Evolutionary conservation across 2,888 invertebrate species (phyloP).

Genomic region (Ophion obscuratus): DNA sequence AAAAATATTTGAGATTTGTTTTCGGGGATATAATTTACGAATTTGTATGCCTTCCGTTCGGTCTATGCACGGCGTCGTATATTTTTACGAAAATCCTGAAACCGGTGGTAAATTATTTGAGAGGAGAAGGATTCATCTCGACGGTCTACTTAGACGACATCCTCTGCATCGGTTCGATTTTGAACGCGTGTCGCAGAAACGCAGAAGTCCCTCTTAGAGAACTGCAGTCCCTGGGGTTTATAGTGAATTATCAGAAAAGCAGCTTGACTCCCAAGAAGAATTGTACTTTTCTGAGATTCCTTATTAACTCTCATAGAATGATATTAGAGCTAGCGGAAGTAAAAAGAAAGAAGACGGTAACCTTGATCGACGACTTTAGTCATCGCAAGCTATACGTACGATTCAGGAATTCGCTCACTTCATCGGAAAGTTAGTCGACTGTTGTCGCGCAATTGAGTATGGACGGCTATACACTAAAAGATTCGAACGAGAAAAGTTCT

Average conservation of each 20-base stretch:
- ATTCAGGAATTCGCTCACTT: background rate
- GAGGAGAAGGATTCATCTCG: constrained; percentile 28
- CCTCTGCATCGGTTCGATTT: constrained; percentile 18
- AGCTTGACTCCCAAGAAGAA: background rate
- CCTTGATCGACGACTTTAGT: constrained; percentile 1
- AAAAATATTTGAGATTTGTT: constrained; percentile 51
- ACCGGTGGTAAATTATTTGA: constrained; percentile 36
- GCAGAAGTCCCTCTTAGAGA: background rate
- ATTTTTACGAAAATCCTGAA: background rate
- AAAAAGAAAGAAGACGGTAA: constrained; percentile 10
- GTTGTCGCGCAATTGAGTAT: constrained; percentile 22
- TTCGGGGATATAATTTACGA: constrained; percentile 29
- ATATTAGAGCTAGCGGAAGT: constrained; percentile 4
- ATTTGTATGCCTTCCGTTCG: too few species aligned
- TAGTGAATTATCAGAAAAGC: constrained; percentile 37
- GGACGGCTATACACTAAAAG: constrained; percentile 11
- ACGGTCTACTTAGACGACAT: constrained; percentile 37
- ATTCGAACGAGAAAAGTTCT: constrained; percentile 27
- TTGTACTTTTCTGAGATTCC: constrained; percentile 36
- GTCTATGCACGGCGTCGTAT: too few species aligned
- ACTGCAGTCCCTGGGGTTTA: constrained; percentile 28
- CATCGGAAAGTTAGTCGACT: constrained; percentile 22
- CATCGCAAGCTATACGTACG: background rate
- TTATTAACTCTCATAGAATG: constrained; percentile 25
- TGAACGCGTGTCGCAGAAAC: constrained; percentile 15